A percentile compares a stretch with the other conserved stretches of the same genome.
Conservation (phyloP, 2,113 vertebrate genomes). For the Cochlearius cochlearius region DNA sequence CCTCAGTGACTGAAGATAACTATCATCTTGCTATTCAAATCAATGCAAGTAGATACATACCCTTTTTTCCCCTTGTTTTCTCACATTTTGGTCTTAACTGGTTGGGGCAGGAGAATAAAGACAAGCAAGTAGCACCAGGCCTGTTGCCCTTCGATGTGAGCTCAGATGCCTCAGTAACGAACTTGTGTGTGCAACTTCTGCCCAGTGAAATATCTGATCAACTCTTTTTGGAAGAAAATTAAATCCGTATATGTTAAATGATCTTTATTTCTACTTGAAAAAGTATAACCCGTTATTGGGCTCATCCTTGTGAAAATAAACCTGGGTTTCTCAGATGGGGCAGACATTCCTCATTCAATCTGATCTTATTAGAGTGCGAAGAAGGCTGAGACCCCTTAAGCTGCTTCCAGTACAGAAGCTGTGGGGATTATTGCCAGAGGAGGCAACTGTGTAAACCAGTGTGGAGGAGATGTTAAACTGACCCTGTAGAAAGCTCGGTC, state of each 20-base stretch:
- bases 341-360: background rate
- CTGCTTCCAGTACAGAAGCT: background rate
- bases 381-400: background rate
- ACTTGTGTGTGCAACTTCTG: background rate
- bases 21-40: conserved; percentile 57
- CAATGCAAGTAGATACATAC: conserved; percentile 42
- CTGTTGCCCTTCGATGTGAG: background rate
- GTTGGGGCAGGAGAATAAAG: background rate
- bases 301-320: background rate
- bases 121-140: background rate
- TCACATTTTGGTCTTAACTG: conserved; percentile 14
- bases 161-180: background rate
- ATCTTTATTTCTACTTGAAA: background rate
- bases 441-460: background rate
- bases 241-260: background rate
- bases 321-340: background rate
- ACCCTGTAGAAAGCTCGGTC: background rate
- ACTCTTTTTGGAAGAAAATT: background rate
- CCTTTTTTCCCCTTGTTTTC: background rate
- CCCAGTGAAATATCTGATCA: background rate
- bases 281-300: background rate
- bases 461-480: background rate
- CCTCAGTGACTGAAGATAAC: conserved; percentile 49
- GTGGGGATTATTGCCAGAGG: background rate
- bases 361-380: background rate